Conservation (phyloP, 2,797 vertebrate genomes). For the Alosa sapidissima region DNA sequence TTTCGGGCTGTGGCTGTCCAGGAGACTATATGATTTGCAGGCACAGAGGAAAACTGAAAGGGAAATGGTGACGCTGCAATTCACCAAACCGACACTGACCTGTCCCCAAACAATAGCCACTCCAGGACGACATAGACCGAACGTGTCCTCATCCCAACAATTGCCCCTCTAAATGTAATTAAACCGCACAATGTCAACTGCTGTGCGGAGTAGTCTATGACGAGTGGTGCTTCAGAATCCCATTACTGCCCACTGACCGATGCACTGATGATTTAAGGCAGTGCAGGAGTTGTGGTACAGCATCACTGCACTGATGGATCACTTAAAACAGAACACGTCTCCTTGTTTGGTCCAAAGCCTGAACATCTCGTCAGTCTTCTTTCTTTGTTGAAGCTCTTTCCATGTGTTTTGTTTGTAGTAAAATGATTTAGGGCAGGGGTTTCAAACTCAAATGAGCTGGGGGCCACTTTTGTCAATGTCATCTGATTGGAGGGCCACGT, state of each 20-base stretch:
- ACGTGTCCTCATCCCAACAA: not conserved
- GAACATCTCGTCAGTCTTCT: too few relatives aligned
- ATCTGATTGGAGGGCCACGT: too few relatives aligned
- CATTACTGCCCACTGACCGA: slow-evolving; percentile 1
- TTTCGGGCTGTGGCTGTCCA: slow-evolving; percentile 25
- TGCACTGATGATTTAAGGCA: slow-evolving; percentile 10
- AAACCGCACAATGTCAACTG: slow-evolving; percentile 30
- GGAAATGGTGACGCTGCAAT: not conserved
- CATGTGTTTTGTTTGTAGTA: not conserved
- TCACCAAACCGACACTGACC: not conserved
- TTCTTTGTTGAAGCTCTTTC: not conserved
- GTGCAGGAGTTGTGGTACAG: not conserved
- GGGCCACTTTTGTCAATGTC: too few relatives aligned
- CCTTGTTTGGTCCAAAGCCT: not conserved
- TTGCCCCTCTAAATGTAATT: slow-evolving; percentile 34
- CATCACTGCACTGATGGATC: not conserved
- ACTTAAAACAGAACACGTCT: not conserved
- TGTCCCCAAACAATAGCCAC: slow-evolving; percentile 25
- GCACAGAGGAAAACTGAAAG: slow-evolving; percentile 24
- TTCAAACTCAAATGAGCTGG: too few relatives aligned
- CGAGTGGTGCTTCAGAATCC: slow-evolving; percentile 20
- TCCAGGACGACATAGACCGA: not conserved
- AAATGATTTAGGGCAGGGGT: not conserved
- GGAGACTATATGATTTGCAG: slow-evolving; percentile 34
- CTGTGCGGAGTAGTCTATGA: not conserved